phyloP scores from a whole-genome alignment of 2,888 invertebrate genomes.

The Aquatica leii region DNA sequence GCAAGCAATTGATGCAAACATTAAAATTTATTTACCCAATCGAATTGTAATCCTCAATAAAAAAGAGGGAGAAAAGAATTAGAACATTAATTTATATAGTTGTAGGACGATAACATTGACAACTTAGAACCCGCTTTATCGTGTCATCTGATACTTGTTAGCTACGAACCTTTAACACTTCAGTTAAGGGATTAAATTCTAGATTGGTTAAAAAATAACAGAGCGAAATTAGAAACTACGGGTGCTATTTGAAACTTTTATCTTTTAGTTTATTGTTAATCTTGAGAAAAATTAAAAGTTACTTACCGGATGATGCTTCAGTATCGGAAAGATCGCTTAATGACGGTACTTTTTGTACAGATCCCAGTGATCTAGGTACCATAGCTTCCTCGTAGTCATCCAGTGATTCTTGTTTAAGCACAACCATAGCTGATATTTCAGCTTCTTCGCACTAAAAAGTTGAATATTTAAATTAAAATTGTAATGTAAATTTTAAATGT shows the following conservation, averaged over 20 bases:
- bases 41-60: constrained; percentile 21
- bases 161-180: neutral
- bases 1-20: constrained; percentile 27
- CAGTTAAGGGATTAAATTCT: constrained; percentile 7
- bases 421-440: constrained; percentile 50
- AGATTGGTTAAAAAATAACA: constrained; percentile 3
- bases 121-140: constrained; percentile 14
- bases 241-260: constrained; percentile 3
- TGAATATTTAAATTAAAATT: no score
- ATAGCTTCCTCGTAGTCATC: constrained; percentile 70
- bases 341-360: constrained; percentile 87
- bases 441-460: constrained; percentile 58
- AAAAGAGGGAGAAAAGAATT: constrained; percentile 11
- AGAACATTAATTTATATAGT: neutral
- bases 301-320: constrained; percentile 89
- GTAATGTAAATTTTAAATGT: no score
- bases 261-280: neutral
- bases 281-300: neutral
- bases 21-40: constrained; percentile 24
- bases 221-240: constrained; percentile 10
- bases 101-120: neutral
- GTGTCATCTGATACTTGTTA: constrained; percentile 8
- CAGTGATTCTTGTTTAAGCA: constrained; percentile 67
- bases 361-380: constrained; percentile 65
- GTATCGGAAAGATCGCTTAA: constrained; percentile 91